Evolutionary conservation across 2,888 invertebrate species (phyloP).

Genomic region (Heliconius sara): DNA sequence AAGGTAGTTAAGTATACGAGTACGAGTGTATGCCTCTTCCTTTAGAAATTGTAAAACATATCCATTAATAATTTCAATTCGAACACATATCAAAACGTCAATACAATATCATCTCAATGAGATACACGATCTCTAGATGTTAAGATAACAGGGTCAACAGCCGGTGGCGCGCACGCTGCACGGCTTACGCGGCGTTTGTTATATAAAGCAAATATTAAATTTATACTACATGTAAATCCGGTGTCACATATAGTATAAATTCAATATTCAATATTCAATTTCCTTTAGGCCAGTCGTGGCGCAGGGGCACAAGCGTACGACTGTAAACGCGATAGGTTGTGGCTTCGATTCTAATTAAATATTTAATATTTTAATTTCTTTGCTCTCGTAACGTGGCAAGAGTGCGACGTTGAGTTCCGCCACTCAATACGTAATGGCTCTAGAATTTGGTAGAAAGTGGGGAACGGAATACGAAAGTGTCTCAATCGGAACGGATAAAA

Average conservation of each 20-base stretch:
- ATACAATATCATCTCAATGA: conserved; percentile 16
- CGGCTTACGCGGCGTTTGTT: background rate
- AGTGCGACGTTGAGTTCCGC: too few species aligned
- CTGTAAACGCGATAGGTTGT: too few species aligned
- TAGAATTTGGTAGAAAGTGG: background rate
- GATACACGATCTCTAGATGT: conserved; percentile 12
- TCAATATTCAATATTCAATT: too few species aligned
- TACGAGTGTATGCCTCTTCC: background rate
- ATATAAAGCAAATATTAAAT: too few species aligned
- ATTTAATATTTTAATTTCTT: too few species aligned
- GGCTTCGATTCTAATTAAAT: too few species aligned
- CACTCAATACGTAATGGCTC: too few species aligned
- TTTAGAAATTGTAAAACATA: background rate
- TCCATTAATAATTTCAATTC: conserved; percentile 2
- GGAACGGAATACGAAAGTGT: background rate
- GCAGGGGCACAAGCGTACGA: too few species aligned
- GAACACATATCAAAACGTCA: conserved; percentile 11
- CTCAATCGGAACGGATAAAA: background rate
- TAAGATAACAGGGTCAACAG: conserved; percentile 16
- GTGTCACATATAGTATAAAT: too few species aligned
- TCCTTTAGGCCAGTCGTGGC: too few species aligned
- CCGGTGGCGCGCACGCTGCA: background rate
- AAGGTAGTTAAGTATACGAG: background rate
- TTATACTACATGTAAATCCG: too few species aligned
- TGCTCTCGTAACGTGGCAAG: too few species aligned